Percentiles rank a stretch among this genome's conserved stretches.
These are phyloP conservation scores for Synaphobranchus kaupii DNA, from an alignment of 2,797 vertebrate genomes.

Conservation along the genomic window DNA sequence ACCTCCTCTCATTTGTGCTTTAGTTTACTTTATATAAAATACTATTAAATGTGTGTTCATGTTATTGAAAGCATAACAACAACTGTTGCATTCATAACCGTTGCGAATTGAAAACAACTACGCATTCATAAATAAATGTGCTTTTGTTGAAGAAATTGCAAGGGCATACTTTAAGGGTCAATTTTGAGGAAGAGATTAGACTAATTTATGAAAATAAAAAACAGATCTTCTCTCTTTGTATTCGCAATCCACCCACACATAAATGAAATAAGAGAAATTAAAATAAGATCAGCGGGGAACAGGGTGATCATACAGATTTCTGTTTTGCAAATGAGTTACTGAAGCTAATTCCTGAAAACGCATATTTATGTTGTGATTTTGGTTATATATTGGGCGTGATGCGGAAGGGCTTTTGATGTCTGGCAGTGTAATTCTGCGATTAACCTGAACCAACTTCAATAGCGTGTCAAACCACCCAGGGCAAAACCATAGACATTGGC, in stretches of 20 bases:
- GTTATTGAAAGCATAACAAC: not conserved
- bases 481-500: not conserved
- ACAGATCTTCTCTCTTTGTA: not conserved
- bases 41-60: not conserved
- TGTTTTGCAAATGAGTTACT: not conserved
- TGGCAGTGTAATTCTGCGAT: not conserved
- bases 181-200: not conserved
- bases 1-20: not conserved
- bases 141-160: too few relatives aligned
- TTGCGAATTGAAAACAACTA: not conserved
- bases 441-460: not conserved
- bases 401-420: not conserved
- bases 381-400: not conserved
- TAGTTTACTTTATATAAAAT: not conserved
- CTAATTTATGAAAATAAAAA: not conserved
- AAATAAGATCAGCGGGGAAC: not conserved
- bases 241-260: not conserved
- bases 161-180: not conserved
- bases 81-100: too few relatives aligned
- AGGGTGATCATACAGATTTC: not conserved
- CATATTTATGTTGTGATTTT: slow-evolving; percentile 6
- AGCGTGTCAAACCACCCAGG: not conserved
- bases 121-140: not conserved
- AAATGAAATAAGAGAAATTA: not conserved
- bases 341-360: not conserved